Evolutionary conservation across 2,888 invertebrate species (phyloP), one percentile per base, ranked within the genome.

Genomic region (Lepidocyrtoides sp.): DNA sequence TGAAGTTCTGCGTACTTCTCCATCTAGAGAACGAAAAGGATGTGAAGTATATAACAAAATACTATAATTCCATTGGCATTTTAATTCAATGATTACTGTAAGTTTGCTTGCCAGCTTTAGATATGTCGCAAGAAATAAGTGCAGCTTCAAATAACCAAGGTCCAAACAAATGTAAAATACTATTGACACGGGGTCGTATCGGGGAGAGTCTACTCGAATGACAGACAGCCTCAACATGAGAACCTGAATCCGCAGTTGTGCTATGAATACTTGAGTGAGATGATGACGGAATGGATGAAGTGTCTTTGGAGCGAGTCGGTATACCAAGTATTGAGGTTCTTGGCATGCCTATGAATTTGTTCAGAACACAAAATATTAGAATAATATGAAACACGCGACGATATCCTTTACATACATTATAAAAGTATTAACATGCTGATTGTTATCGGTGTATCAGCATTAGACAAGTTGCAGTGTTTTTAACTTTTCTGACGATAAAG

Each of bases 91-190:
- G 29, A 83, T 29, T n/a, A n/a, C 29, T 44, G 8, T 26, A 0
- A 14, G 3, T 41, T 14, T 44, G 7, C 83, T 94, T 93, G 93
- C 95, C 95, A 92, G 95, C 94, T 93, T 95, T 95, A 54, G 95
- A 94, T 20, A 95, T 94, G 89, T 97, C 97, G 69, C 97, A 98
- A 2, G 98, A 98, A 94, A 98, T 97, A 94, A 99, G 97, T 1
- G 99, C 98, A 4, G 99, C 99, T 95, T 99, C 99, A 95, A 99
- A 99, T 92, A 99, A 96, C 99, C 99, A 99, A 95, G 98, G 98
- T 0, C 99, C 99, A 95, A 99, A 99, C 93, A 99, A 96, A 95
- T 99, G 99, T 89, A 99, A 96, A 95, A 99, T 97, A 93, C 99
- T 99, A 95, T 99, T 99, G 94, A 98, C 98, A 95, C 98, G 98